Conservation (phyloP, 2,888 invertebrate species). For the Drosophila nr. fundita region DNA sequence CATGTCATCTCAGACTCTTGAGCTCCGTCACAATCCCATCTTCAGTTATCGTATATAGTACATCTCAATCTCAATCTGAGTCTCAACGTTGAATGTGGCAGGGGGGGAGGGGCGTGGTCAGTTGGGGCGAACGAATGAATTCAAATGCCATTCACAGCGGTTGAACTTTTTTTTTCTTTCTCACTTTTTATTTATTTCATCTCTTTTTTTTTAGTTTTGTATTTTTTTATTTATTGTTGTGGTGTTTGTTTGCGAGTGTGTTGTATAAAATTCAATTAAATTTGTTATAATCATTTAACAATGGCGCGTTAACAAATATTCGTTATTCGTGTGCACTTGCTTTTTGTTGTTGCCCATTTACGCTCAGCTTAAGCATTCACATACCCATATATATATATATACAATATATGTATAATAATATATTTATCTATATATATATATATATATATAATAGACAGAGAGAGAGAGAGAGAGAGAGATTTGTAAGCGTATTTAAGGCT, state of each 20-base stretch:
- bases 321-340: slow-evolving; percentile 38
- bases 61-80: slow-evolving; percentile 39
- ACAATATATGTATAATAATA: background rate
- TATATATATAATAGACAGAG: background rate
- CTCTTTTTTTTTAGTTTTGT: background rate
- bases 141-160: slow-evolving; percentile 45
- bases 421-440: background rate
- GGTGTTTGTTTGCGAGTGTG: slow-evolving; percentile 14
- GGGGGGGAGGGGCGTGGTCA: slow-evolving; percentile 26
- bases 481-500: slow-evolving; percentile 4
- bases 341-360: slow-evolving; percentile 46
- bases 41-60: slow-evolving; percentile 11
- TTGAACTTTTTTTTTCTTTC: slow-evolving; percentile 23
- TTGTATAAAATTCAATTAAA: slow-evolving; percentile 69
- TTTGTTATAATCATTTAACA: slow-evolving; percentile 70
- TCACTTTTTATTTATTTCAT: slow-evolving; percentile 3
- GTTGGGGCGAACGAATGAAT: slow-evolving; percentile 31
- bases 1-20: slow-evolving; percentile 6
- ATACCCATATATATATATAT: background rate
- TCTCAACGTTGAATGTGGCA: slow-evolving; percentile 27
- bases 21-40: slow-evolving; percentile 27
- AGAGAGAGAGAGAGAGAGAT: background rate
- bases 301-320: slow-evolving; percentile 60
- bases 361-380: slow-evolving; percentile 30
- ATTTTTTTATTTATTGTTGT: slow-evolving; percentile 3